A percentile compares a stretch with the other conserved stretches of the same genome.
Evolutionary conservation across 2,888 invertebrate species (phyloP).

Genomic region (Bibio marci): DNA sequence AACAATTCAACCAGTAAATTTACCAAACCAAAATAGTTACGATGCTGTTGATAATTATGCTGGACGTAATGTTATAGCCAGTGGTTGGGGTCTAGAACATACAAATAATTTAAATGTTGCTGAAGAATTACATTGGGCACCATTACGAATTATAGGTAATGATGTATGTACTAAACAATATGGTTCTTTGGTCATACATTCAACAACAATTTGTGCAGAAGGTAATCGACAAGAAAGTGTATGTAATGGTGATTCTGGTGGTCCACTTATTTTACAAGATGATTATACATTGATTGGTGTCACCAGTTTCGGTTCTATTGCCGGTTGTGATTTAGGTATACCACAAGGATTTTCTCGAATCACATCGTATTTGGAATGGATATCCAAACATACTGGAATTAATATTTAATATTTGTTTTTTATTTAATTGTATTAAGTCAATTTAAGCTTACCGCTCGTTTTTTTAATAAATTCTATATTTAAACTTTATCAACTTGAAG

Average conservation of each 20-base stretch:
- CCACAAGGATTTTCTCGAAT: constrained; percentile 26
- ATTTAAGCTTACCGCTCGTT: too few species aligned
- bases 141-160: constrained; percentile 24
- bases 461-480: too few species aligned
- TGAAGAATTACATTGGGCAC: constrained; percentile 25
- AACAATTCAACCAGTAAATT: constrained; percentile 21
- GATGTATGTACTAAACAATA: constrained; percentile 20
- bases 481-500: too few species aligned
- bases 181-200: constrained; percentile 18
- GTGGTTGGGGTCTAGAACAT: constrained; percentile 21
- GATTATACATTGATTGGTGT: constrained; percentile 22
- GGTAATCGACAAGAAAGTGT: constrained; percentile 23
- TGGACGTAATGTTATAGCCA: constrained; percentile 21
- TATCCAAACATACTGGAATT: constrained; percentile 20
- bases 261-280: constrained; percentile 23
- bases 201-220: constrained; percentile 23
- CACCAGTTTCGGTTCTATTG: constrained; percentile 25
- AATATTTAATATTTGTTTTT: constrained; percentile 6
- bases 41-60: constrained; percentile 14
- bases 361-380: constrained; percentile 24
- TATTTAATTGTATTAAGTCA: too few species aligned
- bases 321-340: constrained; percentile 23
- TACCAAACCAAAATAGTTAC: constrained; percentile 8
- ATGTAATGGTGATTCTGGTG: constrained; percentile 27
- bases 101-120: constrained; percentile 16